phyloP scores from a whole-genome alignment of 2,113 vertebrate species.

The Ceyx margarethae region DNA sequence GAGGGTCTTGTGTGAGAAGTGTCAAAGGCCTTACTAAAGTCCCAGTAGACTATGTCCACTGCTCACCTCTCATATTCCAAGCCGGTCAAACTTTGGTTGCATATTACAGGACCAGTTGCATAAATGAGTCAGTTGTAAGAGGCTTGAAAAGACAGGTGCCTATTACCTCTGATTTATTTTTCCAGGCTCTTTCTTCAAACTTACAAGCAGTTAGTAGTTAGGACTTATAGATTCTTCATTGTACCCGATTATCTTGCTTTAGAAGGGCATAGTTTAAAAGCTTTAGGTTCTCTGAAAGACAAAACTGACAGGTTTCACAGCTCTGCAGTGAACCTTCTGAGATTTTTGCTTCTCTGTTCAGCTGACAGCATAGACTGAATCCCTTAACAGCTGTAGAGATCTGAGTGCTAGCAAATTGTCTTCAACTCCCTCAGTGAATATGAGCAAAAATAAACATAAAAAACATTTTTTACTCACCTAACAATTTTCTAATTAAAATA shows the following conservation, averaged over 20 bases:
- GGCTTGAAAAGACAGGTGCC: neutral
- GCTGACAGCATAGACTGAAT: rapidly evolving
- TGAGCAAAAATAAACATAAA: neutral
- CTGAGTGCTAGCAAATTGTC: neutral
- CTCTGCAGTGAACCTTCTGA: neutral
- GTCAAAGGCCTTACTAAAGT: neutral
- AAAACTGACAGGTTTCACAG: constrained; percentile 9
- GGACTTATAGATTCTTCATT: neutral
- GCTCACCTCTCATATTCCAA: neutral
- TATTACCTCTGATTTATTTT: neutral
- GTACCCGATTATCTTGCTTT: neutral
- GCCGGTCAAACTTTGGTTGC: neutral
- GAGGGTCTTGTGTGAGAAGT: neutral
- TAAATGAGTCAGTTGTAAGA: neutral
- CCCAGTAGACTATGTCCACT: neutral
- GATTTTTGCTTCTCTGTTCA: neutral
- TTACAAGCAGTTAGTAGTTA: neutral
- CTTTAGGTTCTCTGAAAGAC: neutral
- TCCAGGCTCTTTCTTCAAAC: neutral
- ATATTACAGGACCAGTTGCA: neutral
- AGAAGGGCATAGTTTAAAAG: neutral
- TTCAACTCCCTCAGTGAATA: neutral
- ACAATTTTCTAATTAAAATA: neutral
- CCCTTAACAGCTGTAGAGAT: neutral
- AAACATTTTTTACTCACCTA: neutral